Conservation (phyloP, 2,888 invertebrate genomes). For the Stenoptilia bipunctidactyla region DNA sequence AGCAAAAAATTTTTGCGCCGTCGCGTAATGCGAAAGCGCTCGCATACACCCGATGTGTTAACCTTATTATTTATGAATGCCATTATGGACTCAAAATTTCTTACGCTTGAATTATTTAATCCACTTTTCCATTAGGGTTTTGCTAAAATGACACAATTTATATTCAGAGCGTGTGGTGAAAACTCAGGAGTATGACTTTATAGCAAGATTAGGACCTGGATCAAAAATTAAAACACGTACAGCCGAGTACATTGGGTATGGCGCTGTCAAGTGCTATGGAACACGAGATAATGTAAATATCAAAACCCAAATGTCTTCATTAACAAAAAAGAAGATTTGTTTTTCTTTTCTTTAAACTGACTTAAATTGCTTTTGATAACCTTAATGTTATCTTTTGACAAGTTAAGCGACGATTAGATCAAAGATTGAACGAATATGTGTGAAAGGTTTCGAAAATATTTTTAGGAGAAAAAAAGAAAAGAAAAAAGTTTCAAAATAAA, state of each 20-base stretch:
- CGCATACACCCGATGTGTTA: constrained; percentile 39
- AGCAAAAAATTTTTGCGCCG: constrained; percentile 5
- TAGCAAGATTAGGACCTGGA: constrained; percentile 46
- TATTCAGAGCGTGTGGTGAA: constrained; percentile 46
- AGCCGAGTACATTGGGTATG: constrained; percentile 6
- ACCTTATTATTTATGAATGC: constrained; percentile 60
- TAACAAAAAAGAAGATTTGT: too few species aligned
- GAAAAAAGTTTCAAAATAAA: too few species aligned
- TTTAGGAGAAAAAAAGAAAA: too few species aligned
- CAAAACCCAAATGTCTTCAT: too few species aligned
- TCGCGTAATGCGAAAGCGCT: constrained; percentile 10
- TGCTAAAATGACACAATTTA: constrained; percentile 61
- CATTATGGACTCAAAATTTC: constrained; percentile 63
- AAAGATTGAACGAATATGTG: too few species aligned
- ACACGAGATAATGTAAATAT: background rate
- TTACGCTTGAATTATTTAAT: constrained; percentile 66
- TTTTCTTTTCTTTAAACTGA: too few species aligned
- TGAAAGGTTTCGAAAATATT: too few species aligned
- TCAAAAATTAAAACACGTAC: constrained; percentile 45
- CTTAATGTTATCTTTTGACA: too few species aligned
- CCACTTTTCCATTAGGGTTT: constrained; percentile 67
- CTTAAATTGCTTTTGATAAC: too few species aligned
- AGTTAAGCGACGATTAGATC: too few species aligned
- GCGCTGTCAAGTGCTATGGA: background rate
- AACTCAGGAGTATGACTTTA: constrained; percentile 50